Conservation (phyloP, 2,888 invertebrate species). For the Deilephila elpenor region DNA sequence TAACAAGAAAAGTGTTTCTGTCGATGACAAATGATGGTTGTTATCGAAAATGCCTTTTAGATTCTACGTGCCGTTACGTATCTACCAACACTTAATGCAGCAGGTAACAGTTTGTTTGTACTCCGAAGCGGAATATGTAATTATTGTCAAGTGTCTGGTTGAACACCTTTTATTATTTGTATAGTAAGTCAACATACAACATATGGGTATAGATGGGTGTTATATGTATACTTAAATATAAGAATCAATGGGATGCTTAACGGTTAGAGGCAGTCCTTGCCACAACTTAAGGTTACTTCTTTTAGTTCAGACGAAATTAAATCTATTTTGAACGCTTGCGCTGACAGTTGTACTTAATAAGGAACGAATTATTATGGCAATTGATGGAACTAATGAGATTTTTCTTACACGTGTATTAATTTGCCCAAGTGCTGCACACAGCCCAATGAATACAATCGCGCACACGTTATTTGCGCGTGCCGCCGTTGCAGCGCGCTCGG, state of each 20-base stretch:
- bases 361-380: conserved; percentile 33
- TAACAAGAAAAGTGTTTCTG: conserved; percentile 48
- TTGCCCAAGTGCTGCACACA: conserved; percentile 39
- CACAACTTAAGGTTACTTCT: not conserved
- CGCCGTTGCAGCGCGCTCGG: conserved; percentile 23
- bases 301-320: not conserved
- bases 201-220: not conserved
- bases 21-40: conserved; percentile 49
- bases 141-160: conserved; percentile 17
- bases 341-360: conserved; percentile 32
- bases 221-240: not conserved
- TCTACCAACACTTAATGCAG: conserved; percentile 36
- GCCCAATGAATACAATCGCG: conserved; percentile 37
- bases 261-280: not conserved
- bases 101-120: conserved; percentile 21
- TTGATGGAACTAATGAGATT: conserved; percentile 41
- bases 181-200: not conserved
- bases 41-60: conserved; percentile 44
- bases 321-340: not conserved
- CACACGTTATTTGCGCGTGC: conserved; percentile 42
- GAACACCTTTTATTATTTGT: conserved; percentile 15
- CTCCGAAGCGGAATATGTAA: conserved; percentile 24
- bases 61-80: conserved; percentile 32
- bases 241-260: not conserved
- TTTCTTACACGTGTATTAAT: conserved; percentile 45